phyloP scores from a whole-genome alignment of 2,113 vertebrate species.

The Gasterosteus aculeatus region DNA sequence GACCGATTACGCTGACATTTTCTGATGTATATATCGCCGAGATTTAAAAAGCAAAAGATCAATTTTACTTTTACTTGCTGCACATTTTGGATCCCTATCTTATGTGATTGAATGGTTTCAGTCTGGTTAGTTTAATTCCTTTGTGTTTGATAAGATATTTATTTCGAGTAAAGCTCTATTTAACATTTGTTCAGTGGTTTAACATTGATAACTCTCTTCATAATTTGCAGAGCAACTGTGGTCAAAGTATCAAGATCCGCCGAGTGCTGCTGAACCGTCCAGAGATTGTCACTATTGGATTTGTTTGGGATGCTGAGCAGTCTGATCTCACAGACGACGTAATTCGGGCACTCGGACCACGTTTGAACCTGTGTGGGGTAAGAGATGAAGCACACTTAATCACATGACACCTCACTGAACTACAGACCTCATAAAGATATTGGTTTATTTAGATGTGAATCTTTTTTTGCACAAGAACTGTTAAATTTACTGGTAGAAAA shows the following conservation, averaged over 20 bases:
- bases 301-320: slow-evolving; percentile 98
- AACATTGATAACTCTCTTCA: not conserved
- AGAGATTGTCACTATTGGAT: slow-evolving; percentile 96
- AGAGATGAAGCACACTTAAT: slow-evolving; percentile 6
- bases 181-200: not conserved
- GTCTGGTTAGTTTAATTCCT: not conserved
- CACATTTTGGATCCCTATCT: not conserved
- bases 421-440: not conserved
- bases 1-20: not conserved
- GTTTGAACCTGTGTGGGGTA: slow-evolving; percentile 94
- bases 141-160: not conserved
- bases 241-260: slow-evolving; percentile 96
- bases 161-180: not conserved
- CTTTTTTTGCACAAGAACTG: not conserved
- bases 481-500: not conserved
- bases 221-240: slow-evolving; percentile 90
- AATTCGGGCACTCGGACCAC: slow-evolving; percentile 88
- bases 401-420: not conserved
- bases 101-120: not conserved
- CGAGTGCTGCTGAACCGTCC: slow-evolving; percentile 98
- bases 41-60: not conserved
- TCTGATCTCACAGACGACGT: slow-evolving; percentile 96
- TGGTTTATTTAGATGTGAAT: not conserved
- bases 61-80: not conserved
- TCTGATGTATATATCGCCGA: not conserved